Base-by-base conservation (phyloP, 2,797 vertebrate species). In the Brachymystax lenok region DNA sequence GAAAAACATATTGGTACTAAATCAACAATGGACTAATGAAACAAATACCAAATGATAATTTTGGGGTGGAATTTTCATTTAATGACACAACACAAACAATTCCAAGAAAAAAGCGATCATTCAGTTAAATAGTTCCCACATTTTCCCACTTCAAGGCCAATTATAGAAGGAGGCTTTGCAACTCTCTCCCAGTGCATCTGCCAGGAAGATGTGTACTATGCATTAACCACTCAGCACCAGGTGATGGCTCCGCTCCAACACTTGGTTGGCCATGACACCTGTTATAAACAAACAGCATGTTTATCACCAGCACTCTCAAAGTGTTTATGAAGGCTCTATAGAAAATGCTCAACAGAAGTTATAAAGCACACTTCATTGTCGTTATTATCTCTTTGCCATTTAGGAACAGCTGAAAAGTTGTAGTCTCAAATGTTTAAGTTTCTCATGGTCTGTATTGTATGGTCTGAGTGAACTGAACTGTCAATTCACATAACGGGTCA, bases 251-350 rank as follows among this genome's bases (percentile, higher is more conserved):
- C 67, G 71, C 79, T 78, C 27, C 12, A 77, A 13, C 35, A 50
- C 10, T 71, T n/a, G 59, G 71, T 61, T 33, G 7, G 75, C 69
- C 66, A 78, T 67, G 79, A 67, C 84, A 84, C 71, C 77, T 86
- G 84, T 73, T 69, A 21, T 40, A 74, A 52, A 64, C 74, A 51
- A 68, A 27, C 77, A 19, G 17, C 24, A 61, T 80, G 66, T 46
- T 46, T 46, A 46, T 46, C 40, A 46, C 40, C 40, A 46, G 61
- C 24, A 27, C 3, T 64, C 61, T 64, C 61, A 64, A 64, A 64
- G 84, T 78, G 69, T 80, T 75, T 35, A 74, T 77, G 52, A 74
- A 76, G 40, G 40, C 40, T 0, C 40, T 13, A 13, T 46, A 61
- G 80, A 71, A 76, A 82, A 77, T 68, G 33, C 75, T 28, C 68